Base-by-base conservation (phyloP, 1,140 invertebrate species). In the Latrodectus geometricus region DNA sequence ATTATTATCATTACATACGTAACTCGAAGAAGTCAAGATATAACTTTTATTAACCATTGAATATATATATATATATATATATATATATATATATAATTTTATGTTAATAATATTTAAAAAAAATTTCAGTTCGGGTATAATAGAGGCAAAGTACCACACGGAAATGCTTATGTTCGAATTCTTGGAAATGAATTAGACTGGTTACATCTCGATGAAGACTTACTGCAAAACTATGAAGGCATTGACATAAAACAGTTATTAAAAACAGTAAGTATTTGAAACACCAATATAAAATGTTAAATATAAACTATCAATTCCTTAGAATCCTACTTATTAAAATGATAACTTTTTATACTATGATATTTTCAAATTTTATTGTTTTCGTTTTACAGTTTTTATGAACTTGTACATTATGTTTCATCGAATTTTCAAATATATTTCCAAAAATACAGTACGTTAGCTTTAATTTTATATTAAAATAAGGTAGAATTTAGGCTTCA, bases 181-280 rank as follows among this genome's bases (percentile, higher is more conserved):
- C 21, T 86, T 35, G 83, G 83, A 15, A 74, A 86, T 61, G 83
- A 86, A 77, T 15, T 86, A 9, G 75, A 14, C 3, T 72, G 61
- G 74, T 12, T 72, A 9, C 65, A 86, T 49, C 14, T 70, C 2
- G 50, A 86, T 49, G 50, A 86, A 15, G 66, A 86, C 11, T 15
- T 17, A 8, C 68, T 76, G 12, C 72, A 70, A 8, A 81, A 54
- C 11, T 81, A 70, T 61, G 56, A 14, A 2, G 82, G 52, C 23
- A 20, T 68, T 8, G 52, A 49, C 12, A 15, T 74, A 5, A 68
- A 83, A 20, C 52, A 61, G 0, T 14, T 74, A n/a, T 35, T 83
- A 14, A 49, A 49, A 48, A 52, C 73, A 7, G 80, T 83, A 83
- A 83, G 52, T 66, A 81, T n/a, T 35, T 35, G 35, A 35, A 1